Base-by-base conservation (phyloP, 2,113 vertebrate genomes). In the Pan paniscus region DNA sequence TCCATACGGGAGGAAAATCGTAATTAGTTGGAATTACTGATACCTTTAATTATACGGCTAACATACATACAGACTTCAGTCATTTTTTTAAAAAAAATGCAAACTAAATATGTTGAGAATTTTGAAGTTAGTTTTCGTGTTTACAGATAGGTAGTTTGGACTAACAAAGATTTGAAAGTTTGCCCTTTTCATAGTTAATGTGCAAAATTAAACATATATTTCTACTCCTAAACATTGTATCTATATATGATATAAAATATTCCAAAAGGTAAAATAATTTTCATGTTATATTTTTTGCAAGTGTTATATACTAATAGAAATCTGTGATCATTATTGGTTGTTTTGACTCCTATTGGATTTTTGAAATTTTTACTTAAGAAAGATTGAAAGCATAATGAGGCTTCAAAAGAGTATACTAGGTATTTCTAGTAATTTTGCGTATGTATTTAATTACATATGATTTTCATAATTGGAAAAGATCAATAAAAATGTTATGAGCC, bases 311-410 rank as follows among this genome's bases (percentile, higher is more conserved):
- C 61, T 87, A 88, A 38, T 79, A 92, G 67, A 83, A 93, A 76
- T 22, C 38, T 50, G 2, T 89, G 90, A 12, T 94, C 48, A 50
- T 73, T 78, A 14, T 82, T 88, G 27, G 17, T 93, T 80, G 17
- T 89, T 94, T 97, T 95, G 38, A 78, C 46, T 79, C 16, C 18
- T 35, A 64, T 57, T 96, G 70, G 57, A 89, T 96, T 94, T 97
- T 4, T 93, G 57, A 2, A 84, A 48, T 90, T 96, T 96, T 96
- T 85, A 82, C 16, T 40, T 95, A 40, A 40, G 40, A 83, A 96
- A 96, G 32, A 64, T 50, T 86, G 89, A 72, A 81, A 96, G 57
- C 67, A 52, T 8, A 68, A 4, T 89, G 27, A 11, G 81, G 46
- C 10, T 61, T 35, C 30, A 30, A 76, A 96, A 91, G 92, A 93